phyloP scores from a whole-genome alignment of 2,113 vertebrate species.

The Phoenicopterus ruber region DNA sequence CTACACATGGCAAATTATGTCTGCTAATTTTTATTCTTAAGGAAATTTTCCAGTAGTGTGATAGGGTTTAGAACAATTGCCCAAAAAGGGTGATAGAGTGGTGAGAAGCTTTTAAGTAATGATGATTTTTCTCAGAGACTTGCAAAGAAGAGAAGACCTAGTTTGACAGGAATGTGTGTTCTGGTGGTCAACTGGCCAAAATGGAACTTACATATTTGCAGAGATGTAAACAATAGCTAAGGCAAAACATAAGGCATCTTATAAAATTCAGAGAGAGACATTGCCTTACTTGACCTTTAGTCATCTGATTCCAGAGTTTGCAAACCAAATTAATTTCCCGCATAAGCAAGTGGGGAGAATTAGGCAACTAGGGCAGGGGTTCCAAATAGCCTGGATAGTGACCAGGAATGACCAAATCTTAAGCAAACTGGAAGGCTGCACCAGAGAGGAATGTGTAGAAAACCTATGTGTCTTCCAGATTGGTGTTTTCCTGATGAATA shows the following conservation, averaged over 20 bases:
- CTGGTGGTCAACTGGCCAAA: neutral
- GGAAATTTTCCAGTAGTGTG: neutral
- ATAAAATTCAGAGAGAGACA: neutral
- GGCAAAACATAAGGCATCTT: neutral
- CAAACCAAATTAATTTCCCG: neutral
- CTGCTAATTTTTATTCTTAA: neutral
- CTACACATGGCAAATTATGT: neutral
- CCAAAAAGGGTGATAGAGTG: neutral
- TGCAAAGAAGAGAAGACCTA: neutral
- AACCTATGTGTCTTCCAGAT: neutral
- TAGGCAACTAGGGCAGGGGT: neutral
- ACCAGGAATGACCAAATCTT: neutral
- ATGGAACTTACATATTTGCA: neutral
- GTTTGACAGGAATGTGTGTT: neutral
- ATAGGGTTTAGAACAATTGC: neutral
- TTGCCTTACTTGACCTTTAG: neutral
- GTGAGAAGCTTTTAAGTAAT: neutral
- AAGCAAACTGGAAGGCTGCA: neutral
- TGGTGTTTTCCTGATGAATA: neutral
- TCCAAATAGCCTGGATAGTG: neutral
- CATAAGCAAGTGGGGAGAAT: neutral
- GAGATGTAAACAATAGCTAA: neutral
- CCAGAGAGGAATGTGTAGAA: neutral
- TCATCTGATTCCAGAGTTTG: neutral
- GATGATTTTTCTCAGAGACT: neutral